These are phyloP conservation scores for Pyrochroa serraticornis DNA, from an alignment of 2,888 invertebrate genomes.

Conservation along the genomic window DNA sequence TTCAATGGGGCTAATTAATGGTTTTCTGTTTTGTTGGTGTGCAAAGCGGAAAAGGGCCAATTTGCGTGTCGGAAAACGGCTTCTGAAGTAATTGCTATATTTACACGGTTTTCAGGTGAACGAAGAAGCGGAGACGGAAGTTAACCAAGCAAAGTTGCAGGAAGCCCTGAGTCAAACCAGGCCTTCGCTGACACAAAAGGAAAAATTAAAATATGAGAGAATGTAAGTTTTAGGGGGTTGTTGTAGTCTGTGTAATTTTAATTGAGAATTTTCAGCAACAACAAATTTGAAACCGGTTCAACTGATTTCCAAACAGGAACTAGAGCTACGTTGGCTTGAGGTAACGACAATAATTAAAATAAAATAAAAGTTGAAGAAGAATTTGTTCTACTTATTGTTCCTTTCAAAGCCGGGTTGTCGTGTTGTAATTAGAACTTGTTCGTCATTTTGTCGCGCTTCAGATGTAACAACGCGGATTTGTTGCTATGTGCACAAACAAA, in stretches of 20 bases:
- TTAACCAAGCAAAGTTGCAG: slow-evolving; percentile 68
- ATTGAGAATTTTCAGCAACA: slow-evolving; percentile 50
- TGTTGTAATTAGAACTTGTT: no score
- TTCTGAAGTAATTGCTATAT: slow-evolving; percentile 14
- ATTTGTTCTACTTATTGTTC: slow-evolving; percentile 8
- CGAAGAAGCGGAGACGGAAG: slow-evolving; percentile 35
- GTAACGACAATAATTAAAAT: no score
- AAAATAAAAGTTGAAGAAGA: no score
- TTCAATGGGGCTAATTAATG: slow-evolving; percentile 26
- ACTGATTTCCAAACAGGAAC: slow-evolving; percentile 45
- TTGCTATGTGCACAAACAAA: slow-evolving; percentile 8
- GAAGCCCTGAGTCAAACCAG: slow-evolving; percentile 72
- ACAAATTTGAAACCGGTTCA: slow-evolving; percentile 49
- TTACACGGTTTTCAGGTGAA: slow-evolving; percentile 19
- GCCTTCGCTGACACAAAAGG: slow-evolving; percentile 76
- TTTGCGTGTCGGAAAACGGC: no score
- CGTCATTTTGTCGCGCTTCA: no score
- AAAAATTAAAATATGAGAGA: slow-evolving; percentile 73
- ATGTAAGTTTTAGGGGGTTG: slow-evolving; percentile 67
- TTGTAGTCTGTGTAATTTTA: slow-evolving; percentile 1
- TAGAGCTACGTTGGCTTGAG: slow-evolving; percentile 52
- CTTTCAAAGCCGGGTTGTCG: slow-evolving; percentile 2
- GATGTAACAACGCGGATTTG: neutral
- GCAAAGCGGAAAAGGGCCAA: slow-evolving; percentile 3
- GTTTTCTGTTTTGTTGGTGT: slow-evolving; percentile 17